Conservation (phyloP, 2,113 vertebrate species). For the Ellobius talpinus region DNA sequence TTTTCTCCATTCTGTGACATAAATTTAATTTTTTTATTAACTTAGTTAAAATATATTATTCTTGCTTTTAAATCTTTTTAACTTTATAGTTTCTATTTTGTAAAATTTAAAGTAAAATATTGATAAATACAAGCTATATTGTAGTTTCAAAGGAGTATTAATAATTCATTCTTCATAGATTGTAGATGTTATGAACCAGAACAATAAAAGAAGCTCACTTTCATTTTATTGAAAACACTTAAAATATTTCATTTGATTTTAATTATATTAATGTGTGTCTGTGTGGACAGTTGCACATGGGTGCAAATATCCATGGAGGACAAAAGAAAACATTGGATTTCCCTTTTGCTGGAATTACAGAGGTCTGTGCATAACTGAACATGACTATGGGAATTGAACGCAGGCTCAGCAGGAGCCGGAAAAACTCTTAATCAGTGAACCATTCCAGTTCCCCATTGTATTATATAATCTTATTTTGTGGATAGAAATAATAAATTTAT, state of each 20-base stretch:
- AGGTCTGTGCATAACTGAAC: neutral
- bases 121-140: neutral
- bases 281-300: neutral
- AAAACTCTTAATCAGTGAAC: neutral
- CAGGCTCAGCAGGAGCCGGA: neutral
- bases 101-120: neutral
- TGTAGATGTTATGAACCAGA: neutral
- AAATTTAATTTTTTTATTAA: conserved; percentile 38
- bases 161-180: neutral
- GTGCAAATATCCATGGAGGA: too few species aligned
- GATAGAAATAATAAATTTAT: neutral
- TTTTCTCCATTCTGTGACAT: neutral
- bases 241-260: neutral
- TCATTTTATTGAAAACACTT: too few species aligned
- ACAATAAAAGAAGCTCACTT: neutral
- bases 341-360: neutral
- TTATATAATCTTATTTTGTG: conserved; percentile 10
- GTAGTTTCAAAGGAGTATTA: neutral
- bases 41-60: conserved; percentile 15
- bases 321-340: neutral
- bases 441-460: neutral
- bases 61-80: neutral
- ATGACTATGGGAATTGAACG: neutral
- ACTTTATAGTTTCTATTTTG: neutral
- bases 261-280: neutral